A percentile compares a stretch with the other conserved stretches of the same genome.
Evolutionary conservation across 2,113 vertebrate genomes (phyloP).

Genomic region (Sphaerodactylus townsendi): DNA sequence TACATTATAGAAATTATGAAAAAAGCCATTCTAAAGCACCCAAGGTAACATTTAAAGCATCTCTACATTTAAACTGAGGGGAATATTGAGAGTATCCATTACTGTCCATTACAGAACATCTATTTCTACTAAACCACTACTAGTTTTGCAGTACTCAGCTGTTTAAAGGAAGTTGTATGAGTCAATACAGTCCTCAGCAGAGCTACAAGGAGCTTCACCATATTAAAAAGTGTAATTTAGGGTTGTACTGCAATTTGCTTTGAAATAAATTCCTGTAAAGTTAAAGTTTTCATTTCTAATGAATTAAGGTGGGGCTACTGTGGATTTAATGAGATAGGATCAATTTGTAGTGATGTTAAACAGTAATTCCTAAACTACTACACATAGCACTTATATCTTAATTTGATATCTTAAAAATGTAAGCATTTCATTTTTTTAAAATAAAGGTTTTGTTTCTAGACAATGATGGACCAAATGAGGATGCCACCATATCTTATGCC

Average conservation of each 20-base stretch:
- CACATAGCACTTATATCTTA: rapidly evolving
- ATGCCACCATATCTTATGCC: constrained; percentile 70
- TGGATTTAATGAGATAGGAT: background rate
- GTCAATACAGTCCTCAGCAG: background rate
- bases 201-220: too few species aligned
- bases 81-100: too few species aligned
- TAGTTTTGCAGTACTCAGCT: background rate
- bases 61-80: background rate
- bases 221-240: too few species aligned
- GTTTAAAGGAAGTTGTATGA: background rate
- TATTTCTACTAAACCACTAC: background rate
- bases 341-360: background rate
- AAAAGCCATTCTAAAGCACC: too few species aligned
- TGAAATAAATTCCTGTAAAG: background rate
- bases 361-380: background rate
- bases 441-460: constrained; percentile 14
- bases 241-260: background rate
- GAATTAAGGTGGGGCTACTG: background rate
- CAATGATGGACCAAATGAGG: constrained; percentile 55
- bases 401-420: background rate
- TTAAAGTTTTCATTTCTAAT: background rate
- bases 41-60: background rate
- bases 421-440: background rate
- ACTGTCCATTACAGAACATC: background rate
- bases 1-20: background rate